Evolutionary conservation across 2,888 invertebrate species (phyloP).

Genomic region (Norana najaformis): DNA sequence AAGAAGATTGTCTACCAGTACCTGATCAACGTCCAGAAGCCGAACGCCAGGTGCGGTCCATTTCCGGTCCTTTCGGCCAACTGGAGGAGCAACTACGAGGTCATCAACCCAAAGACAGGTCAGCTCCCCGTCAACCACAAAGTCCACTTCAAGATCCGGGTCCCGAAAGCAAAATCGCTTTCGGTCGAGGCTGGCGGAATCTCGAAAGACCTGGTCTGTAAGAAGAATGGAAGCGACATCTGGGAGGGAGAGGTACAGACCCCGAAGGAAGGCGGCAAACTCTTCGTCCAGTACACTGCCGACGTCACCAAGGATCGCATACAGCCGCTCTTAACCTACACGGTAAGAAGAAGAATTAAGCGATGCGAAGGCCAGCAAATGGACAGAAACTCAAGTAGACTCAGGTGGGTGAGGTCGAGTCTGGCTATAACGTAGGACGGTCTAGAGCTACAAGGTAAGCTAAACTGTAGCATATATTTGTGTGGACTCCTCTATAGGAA

Average conservation of each 20-base stretch:
- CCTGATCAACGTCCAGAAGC: slow-evolving; percentile 35
- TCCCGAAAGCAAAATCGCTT: slow-evolving; percentile 16
- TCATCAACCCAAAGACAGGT: slow-evolving; percentile 31
- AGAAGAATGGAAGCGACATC: slow-evolving; percentile 10
- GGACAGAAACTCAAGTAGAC: background rate
- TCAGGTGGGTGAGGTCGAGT: background rate
- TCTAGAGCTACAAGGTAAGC: no score
- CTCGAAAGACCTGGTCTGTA: background rate
- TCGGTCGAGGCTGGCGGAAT: background rate
- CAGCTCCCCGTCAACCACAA: slow-evolving; percentile 15
- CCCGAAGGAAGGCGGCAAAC: background rate
- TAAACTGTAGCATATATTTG: no score
- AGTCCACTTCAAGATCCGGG: slow-evolving; percentile 24
- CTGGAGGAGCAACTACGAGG: slow-evolving; percentile 28
- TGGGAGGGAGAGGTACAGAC: slow-evolving; percentile 19
- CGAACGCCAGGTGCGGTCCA: slow-evolving; percentile 26
- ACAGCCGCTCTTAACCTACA: slow-evolving; percentile 2
- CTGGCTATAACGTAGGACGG: no score
- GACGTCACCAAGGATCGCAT: background rate
- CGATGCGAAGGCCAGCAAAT: no score
- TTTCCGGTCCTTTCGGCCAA: slow-evolving; percentile 23
- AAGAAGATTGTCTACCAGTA: slow-evolving; percentile 30
- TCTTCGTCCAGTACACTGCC: background rate
- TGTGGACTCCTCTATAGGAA: no score
- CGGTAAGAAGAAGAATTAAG: background rate